These are phyloP conservation scores for Heliocidaris tuberculata DNA, from an alignment of 35 echinoderm and acorn worm genomes.

Conservation along the genomic window DNA sequence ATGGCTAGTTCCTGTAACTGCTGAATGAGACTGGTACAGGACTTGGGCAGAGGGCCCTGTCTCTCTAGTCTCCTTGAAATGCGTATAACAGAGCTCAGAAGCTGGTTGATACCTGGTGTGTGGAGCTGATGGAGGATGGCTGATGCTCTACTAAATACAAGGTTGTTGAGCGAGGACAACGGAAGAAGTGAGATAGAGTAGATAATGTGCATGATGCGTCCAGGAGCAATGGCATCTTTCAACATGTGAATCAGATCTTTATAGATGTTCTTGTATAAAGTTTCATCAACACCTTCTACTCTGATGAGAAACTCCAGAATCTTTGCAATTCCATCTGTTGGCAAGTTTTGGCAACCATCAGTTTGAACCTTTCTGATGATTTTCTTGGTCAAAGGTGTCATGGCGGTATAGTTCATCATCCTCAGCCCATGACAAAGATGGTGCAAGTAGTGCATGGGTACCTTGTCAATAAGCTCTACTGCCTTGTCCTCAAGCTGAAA, in stretches of 20 bases:
- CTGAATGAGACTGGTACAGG: slow-evolving; percentile 1
- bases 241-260: slow-evolving; percentile 16
- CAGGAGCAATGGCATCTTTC: slow-evolving; percentile 43
- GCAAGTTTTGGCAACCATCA: background rate
- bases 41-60: background rate
- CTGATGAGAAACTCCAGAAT: slow-evolving; percentile 58
- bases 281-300: slow-evolving; percentile 31
- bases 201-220: slow-evolving; percentile 41
- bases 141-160: slow-evolving; percentile 46
- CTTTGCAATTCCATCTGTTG: slow-evolving; percentile 5
- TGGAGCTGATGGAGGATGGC: slow-evolving; percentile 67
- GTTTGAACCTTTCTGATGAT: slow-evolving; percentile 22
- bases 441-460: slow-evolving; percentile 36
- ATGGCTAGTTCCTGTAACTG: slow-evolving; percentile 24
- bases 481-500: slow-evolving; percentile 72
- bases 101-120: slow-evolving; percentile 62
- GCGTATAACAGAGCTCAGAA: slow-evolving; percentile 58
- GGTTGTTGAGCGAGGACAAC: slow-evolving; percentile 29
- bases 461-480: slow-evolving; percentile 4
- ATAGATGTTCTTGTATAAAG: slow-evolving; percentile 35
- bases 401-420: slow-evolving; percentile 63
- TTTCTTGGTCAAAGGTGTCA: slow-evolving; percentile 44
- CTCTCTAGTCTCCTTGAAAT: slow-evolving; percentile 52
- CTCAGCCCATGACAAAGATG: slow-evolving; percentile 65
- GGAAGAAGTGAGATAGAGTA: slow-evolving; percentile 65